Conservation (phyloP, 1,140 invertebrate species). For the Conus ventricosus region DNA sequence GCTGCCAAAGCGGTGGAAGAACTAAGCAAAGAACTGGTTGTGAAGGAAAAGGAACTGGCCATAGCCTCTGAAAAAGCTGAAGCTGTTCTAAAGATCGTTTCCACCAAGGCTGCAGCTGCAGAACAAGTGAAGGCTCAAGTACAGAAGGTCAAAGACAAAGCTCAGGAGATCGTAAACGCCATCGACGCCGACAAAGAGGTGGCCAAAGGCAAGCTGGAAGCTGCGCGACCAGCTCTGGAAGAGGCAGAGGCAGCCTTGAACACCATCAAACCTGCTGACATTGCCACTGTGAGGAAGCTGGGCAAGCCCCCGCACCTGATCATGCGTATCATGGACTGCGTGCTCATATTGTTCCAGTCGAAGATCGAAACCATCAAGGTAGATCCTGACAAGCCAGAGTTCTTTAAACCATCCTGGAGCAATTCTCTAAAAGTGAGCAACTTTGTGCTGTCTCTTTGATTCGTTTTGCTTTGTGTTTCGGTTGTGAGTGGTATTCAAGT, state of each 20-base stretch:
- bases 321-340: conserved; percentile 98
- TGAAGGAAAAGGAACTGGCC: conserved; percentile 94
- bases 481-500: neutral
- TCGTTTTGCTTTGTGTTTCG: neutral
- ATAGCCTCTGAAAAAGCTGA: conserved; percentile 89
- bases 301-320: conserved; percentile 96
- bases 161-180: conserved; percentile 88
- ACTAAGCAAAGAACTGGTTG: conserved; percentile 92
- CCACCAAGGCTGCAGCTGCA: conserved; percentile 90
- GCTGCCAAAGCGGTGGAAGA: conserved; percentile 93
- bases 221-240: conserved; percentile 92
- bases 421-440: conserved; percentile 37
- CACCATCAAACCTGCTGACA: conserved; percentile 97
- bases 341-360: conserved; percentile 93
- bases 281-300: conserved; percentile 90
- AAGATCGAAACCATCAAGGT: conserved; percentile 86
- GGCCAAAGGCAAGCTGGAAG: conserved; percentile 93
- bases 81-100: conserved; percentile 78
- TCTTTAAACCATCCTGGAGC: conserved; percentile 30
- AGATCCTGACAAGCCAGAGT: conserved; percentile 81
- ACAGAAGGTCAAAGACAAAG: conserved; percentile 91
- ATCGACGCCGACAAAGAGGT: conserved; percentile 92
- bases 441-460: neutral
- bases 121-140: conserved; percentile 96
- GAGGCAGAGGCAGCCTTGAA: conserved; percentile 93